Evolutionary conservation across 2,888 invertebrate genomes (phyloP), one percentile per base, ranked within the genome.

Genomic region (Zonitis immaculata): DNA sequence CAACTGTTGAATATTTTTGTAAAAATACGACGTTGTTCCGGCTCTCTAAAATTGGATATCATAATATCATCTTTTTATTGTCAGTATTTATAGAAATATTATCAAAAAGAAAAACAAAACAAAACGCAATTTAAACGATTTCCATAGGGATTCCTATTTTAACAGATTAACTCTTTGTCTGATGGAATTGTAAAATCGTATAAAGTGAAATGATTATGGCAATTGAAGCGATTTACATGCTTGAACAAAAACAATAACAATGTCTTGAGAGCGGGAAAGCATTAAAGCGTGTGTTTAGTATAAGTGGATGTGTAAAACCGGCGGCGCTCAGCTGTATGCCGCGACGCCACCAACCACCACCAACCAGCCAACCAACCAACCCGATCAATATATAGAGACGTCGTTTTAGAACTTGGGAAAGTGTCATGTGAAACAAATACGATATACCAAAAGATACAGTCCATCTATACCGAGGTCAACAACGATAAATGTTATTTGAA

Each of bases 401-500:
- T 32, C 64, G 58, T 54, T 54, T n/a, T n/a, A n/a, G 60, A 57
- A 66, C 65, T 67, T 69, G 68, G 65, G 68, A 68, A 69, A 68
- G 64, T 67, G 66, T 66, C 67, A 68, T 67, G 67, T 69, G 68
- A 66, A 69, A 64, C 65, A 68, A 68, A 69, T 65, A 66, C 60
- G 3, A 22, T 16, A 35, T 16, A 53, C n/a, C n/a, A n/a, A n/a
- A n/a, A n/a, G n/a, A n/a, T n/a, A n/a, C n/a, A 57, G 59, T 51
- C 59, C 63, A 58, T 58, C 59, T n/a, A n/a, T n/a, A n/a, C n/a
- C 60, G 61, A 63, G 65, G 66, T 66, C 65, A 66, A 56, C 60
- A 52, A 49, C 57, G 62, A 59, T 61, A 62, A n/a, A 66, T 58
- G 61, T 66, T 63, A 61, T 62, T 59, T 54, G 64, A 53, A 64